Evolutionary conservation across 2,888 invertebrate genomes (phyloP).

Genomic region (Muschampia plurimacula): DNA sequence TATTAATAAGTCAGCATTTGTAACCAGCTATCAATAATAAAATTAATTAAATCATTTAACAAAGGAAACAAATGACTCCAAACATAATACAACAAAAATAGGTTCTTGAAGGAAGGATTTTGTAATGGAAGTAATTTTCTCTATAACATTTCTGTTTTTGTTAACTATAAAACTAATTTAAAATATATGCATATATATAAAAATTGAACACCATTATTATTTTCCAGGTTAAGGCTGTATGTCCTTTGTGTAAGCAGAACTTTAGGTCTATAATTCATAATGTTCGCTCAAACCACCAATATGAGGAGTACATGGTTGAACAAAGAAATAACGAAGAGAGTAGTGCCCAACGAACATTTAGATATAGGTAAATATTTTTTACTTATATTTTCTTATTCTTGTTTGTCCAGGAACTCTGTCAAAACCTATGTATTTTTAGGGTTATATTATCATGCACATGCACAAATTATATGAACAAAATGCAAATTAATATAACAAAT

Average conservation of each 20-base stretch:
- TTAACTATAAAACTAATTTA: too few relatives aligned
- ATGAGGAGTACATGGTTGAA: constrained; percentile 92
- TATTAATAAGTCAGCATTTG: too few relatives aligned
- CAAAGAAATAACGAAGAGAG: constrained; percentile 63
- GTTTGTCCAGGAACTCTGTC: not conserved
- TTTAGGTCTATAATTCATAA: constrained; percentile 97
- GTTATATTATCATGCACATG: too few relatives aligned
- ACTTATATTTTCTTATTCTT: not conserved
- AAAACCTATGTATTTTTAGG: not conserved
- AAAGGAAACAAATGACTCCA: too few relatives aligned
- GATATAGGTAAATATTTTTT: constrained; percentile 70
- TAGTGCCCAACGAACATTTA: constrained; percentile 64
- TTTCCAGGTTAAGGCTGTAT: constrained; percentile 94
- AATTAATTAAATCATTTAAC: too few relatives aligned
- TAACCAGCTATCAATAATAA: too few relatives aligned
- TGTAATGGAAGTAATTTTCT: too few relatives aligned
- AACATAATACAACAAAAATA: too few relatives aligned
- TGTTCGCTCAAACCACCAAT: constrained; percentile 94
- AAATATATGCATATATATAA: not conserved
- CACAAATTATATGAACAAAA: too few relatives aligned
- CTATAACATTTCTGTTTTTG: too few relatives aligned
- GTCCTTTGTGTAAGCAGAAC: constrained; percentile 96
- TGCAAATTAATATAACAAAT: too few relatives aligned
- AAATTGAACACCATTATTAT: not conserved
- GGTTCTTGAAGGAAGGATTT: too few relatives aligned